phyloP scores from a whole-genome alignment of 2,797 vertebrate species.

The Numenius phaeopus region DNA sequence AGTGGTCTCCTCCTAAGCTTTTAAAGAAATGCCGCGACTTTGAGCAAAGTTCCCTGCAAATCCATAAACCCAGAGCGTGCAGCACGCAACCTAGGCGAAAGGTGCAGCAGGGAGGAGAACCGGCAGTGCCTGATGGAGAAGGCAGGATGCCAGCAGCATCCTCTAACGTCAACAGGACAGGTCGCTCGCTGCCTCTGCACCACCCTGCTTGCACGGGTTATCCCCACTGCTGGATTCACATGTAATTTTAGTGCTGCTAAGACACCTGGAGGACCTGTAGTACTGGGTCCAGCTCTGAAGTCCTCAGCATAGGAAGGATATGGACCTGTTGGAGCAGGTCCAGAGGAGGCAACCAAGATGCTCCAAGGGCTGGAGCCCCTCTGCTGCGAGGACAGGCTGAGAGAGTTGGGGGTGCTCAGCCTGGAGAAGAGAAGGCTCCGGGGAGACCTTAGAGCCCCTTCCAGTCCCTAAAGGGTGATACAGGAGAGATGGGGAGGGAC shows the following conservation, averaged over 20 bases:
- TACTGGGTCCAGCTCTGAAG: too few relatives aligned
- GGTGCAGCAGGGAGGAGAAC: neutral
- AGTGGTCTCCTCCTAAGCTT: neutral
- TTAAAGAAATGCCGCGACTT: neutral
- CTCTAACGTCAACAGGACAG: neutral
- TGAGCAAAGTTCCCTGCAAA: neutral
- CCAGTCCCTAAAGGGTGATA: too few relatives aligned
- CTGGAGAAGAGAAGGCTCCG: too few relatives aligned
- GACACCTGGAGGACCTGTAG: too few relatives aligned
- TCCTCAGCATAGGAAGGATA: too few relatives aligned
- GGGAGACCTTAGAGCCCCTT: too few relatives aligned
- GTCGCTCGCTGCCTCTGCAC: neutral
- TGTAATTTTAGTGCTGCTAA: neutral
- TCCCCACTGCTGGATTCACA: neutral
- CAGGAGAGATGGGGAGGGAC: too few relatives aligned
- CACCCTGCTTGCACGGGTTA: neutral
- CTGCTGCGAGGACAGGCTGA: too few relatives aligned
- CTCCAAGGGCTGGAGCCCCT: too few relatives aligned
- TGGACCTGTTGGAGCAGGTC: too few relatives aligned
- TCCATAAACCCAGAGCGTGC: neutral
- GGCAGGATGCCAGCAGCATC: neutral
- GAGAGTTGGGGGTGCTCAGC: too few relatives aligned
- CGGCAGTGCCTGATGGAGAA: neutral
- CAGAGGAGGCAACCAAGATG: too few relatives aligned
- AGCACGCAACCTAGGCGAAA: rapidly evolving